Evolutionary conservation across 2,888 invertebrate genomes (phyloP).

Genomic region (Eurois occulta): DNA sequence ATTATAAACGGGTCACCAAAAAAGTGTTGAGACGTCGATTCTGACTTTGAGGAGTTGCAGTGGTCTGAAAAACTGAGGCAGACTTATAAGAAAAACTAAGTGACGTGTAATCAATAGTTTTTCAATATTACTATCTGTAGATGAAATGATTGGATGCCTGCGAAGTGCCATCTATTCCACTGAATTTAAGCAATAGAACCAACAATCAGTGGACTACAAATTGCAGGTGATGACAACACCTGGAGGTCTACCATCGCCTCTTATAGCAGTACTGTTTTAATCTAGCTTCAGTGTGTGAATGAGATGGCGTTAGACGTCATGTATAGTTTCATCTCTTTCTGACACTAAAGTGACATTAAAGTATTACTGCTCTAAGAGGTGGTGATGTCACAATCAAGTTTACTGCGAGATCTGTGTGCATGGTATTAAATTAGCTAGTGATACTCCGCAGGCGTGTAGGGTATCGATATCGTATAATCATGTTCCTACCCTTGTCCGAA

Average conservation of each 20-base stretch:
- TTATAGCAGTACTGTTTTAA: neutral
- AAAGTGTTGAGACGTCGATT: neutral
- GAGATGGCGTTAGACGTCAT: neutral
- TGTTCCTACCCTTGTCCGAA: no score
- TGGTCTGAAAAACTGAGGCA: neutral
- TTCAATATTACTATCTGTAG: conserved; percentile 4
- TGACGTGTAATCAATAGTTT: neutral
- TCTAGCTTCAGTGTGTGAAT: neutral
- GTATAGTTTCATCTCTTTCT: neutral
- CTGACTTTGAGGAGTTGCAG: neutral
- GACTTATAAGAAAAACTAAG: neutral
- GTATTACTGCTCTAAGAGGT: no score
- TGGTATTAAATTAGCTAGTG: neutral
- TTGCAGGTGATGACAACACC: neutral
- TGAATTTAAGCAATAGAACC: neutral
- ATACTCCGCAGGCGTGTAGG: no score
- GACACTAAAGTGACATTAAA: neutral
- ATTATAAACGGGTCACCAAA: neutral
- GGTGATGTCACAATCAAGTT: neutral
- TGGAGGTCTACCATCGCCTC: neutral
- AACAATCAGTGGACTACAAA: neutral
- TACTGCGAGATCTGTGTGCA: neutral
- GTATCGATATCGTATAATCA: no score
- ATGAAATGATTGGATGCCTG: neutral
- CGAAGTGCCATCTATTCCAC: neutral